Conservation (phyloP, 92 coral and sea anemone species). For the Porites evermanni region DNA sequence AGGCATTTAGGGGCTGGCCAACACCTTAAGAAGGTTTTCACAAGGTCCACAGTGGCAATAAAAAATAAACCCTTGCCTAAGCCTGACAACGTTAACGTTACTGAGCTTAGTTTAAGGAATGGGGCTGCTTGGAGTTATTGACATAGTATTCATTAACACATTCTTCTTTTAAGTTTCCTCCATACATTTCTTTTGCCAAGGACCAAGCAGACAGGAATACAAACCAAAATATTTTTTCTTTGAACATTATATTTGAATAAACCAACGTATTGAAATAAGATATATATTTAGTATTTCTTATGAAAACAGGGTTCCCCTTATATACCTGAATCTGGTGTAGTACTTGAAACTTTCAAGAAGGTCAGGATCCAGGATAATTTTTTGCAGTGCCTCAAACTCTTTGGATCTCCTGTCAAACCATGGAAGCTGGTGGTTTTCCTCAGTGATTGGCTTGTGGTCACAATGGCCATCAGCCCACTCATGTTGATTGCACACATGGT, state of each 20-base stretch:
- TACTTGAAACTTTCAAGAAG: slow-evolving; percentile 53
- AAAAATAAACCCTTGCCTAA: neutral
- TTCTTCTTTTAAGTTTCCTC: too few species aligned
- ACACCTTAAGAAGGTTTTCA: slow-evolving; percentile 3
- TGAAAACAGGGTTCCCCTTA: too few species aligned
- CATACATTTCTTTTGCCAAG: too few species aligned
- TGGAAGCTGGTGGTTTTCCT: slow-evolving; percentile 24
- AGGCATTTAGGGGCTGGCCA: slow-evolving; percentile 1
- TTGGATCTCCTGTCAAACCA: slow-evolving; percentile 57
- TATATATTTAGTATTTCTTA: too few species aligned
- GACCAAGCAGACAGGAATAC: too few species aligned
- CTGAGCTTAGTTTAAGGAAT: too few species aligned
- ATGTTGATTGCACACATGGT: slow-evolving; percentile 61
- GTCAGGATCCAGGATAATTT: slow-evolving; percentile 38
- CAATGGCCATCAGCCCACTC: slow-evolving; percentile 62
- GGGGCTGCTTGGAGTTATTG: too few species aligned
- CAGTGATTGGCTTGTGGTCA: slow-evolving; percentile 25
- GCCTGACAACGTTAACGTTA: too few species aligned
- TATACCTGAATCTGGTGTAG: slow-evolving; percentile 61
- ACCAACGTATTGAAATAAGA: too few species aligned
- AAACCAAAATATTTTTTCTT: too few species aligned
- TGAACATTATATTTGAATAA: too few species aligned
- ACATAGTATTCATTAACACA: too few species aligned
- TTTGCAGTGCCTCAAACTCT: slow-evolving; percentile 57
- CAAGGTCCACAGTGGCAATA: slow-evolving; percentile 4